phyloP scores from a whole-genome alignment of 2,888 invertebrate genomes.

The Drosophila pseudotalamancana region DNA sequence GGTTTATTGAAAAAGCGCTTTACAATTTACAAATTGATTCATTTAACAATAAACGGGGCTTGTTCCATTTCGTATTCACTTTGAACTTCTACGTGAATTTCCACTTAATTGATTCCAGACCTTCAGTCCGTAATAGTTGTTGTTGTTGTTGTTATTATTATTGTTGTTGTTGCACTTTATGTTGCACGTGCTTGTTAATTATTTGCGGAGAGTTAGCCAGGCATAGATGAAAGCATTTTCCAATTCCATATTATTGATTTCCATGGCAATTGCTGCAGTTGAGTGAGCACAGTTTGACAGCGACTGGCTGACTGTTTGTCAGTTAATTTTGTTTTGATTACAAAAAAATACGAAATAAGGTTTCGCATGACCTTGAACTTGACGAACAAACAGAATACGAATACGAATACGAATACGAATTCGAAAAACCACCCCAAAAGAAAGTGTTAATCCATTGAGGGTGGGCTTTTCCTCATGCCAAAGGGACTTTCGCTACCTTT shows the following conservation, averaged over 20 bases:
- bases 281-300: slow-evolving; percentile 35
- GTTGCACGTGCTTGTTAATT: slow-evolving; percentile 71
- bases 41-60: slow-evolving; percentile 15
- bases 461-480: background rate
- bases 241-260: slow-evolving; percentile 48
- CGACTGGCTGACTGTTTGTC: slow-evolving; percentile 9
- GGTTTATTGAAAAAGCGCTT: background rate
- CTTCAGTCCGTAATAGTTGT: background rate
- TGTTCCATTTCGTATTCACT: slow-evolving; percentile 17
- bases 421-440: slow-evolving; percentile 26
- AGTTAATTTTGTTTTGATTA: slow-evolving; percentile 31
- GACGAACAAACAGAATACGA: slow-evolving; percentile 27
- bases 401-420: background rate
- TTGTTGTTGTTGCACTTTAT: slow-evolving; percentile 35
- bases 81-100: slow-evolving; percentile 34
- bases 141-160: slow-evolving; percentile 8
- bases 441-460: background rate
- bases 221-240: slow-evolving; percentile 37
- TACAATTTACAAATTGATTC: slow-evolving; percentile 6
- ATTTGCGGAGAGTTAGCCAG: slow-evolving; percentile 14
- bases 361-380: slow-evolving; percentile 66
- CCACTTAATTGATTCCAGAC: slow-evolving; percentile 32
- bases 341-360: background rate
- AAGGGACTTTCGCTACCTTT: background rate
- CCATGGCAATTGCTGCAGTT: slow-evolving; percentile 19